Evolutionary conservation across 1,140 invertebrate genomes (phyloP).

Genomic region (Platyura marginata): DNA sequence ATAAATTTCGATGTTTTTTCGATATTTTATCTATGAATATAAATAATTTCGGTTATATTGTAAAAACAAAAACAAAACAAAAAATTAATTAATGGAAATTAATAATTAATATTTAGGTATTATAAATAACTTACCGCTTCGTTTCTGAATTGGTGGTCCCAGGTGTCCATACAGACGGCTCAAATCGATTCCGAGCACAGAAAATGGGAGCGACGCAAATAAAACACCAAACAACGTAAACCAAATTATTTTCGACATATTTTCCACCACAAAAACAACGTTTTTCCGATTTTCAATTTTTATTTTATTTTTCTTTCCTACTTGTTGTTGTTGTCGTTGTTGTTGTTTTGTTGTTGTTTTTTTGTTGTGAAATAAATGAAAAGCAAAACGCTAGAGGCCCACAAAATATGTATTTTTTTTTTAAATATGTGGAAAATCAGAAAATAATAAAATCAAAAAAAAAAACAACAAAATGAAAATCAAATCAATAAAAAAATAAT

Average conservation of each 20-base stretch:
- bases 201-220: conserved; percentile 5
- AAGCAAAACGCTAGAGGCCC: neutral
- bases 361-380: neutral
- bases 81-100: too few species aligned
- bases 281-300: too few species aligned
- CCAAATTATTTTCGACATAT: conserved; percentile 2
- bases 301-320: neutral
- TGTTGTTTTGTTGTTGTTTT: neutral
- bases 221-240: neutral
- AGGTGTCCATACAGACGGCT: conserved; percentile 23
- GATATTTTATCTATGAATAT: too few species aligned
- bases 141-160: conserved; percentile 18
- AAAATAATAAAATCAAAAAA: neutral
- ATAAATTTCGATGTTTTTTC: too few species aligned
- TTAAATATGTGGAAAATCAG: neutral
- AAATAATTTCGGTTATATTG: too few species aligned
- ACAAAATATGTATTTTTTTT: neutral
- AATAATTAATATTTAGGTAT: too few species aligned
- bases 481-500: too few species aligned
- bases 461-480: too few species aligned
- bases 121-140: conserved; percentile 18
- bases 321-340: neutral
- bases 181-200: conserved; percentile 21
- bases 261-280: too few species aligned
- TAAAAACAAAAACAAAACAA: too few species aligned